These are phyloP conservation scores for Vidua macroura DNA, from an alignment of 2,113 vertebrate species.

Conservation along the genomic window DNA sequence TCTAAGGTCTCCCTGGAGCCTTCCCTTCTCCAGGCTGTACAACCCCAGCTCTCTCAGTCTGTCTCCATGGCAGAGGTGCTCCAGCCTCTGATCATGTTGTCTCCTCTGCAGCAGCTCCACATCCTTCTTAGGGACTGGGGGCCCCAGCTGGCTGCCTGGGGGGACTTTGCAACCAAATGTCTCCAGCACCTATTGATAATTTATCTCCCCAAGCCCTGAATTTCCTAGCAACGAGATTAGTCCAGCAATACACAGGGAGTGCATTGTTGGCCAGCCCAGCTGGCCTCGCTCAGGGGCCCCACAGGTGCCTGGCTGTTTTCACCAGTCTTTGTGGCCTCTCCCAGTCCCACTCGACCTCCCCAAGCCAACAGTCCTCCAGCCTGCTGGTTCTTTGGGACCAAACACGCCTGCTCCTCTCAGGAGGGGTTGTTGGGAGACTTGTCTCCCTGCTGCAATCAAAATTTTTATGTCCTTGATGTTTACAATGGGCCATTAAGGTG, in stretches of 20 bases:
- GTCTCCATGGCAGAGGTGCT: neutral
- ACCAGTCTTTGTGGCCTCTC: neutral
- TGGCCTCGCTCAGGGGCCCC: rapidly evolving
- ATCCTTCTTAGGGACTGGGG: neutral
- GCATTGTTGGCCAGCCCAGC: neutral
- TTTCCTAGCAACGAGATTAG: neutral
- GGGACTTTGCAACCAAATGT: neutral
- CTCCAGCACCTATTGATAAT: rapidly evolving
- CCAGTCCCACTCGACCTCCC: rapidly evolving
- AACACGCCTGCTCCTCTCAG: neutral
- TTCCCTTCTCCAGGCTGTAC: neutral
- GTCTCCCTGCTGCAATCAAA: neutral
- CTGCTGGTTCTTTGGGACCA: neutral
- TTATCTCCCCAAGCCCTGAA: neutral
- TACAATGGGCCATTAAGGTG: neutral
- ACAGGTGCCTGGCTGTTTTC: neutral
- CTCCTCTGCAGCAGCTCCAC: neutral
- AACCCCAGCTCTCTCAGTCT: neutral
- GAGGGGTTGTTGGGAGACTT: neutral
- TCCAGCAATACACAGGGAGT: rapidly evolving
- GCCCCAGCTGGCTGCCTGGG: neutral
- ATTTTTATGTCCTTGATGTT: neutral
- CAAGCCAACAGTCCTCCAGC: neutral
- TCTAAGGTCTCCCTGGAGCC: neutral
- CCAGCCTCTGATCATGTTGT: neutral